A percentile compares a stretch with the other conserved stretches of the same genome.
Evolutionary conservation across 2,113 vertebrate genomes (phyloP).

Genomic region (Cyanistes caeruleus): DNA sequence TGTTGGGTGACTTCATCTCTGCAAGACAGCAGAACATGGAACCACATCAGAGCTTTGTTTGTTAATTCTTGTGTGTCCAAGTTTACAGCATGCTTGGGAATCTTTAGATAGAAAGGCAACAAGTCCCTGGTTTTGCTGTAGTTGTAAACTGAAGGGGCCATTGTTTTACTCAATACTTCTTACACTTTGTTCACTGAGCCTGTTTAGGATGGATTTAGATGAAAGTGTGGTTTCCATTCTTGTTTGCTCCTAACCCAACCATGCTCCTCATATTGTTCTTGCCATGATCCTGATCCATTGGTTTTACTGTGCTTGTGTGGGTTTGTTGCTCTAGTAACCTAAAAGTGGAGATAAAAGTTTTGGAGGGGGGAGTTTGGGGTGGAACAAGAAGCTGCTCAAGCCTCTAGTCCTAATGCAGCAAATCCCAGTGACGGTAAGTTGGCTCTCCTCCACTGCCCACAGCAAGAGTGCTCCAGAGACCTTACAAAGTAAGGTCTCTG

Average conservation of each 20-base stretch:
- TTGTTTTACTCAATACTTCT: neutral
- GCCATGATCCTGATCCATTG: neutral
- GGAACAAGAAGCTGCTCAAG: neutral
- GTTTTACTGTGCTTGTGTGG: neutral
- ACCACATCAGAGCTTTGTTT: neutral
- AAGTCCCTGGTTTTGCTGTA: neutral
- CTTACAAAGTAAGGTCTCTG: neutral
- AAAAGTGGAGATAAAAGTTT: neutral
- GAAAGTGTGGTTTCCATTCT: neutral
- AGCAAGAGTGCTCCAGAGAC: neutral
- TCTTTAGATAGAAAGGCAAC: neutral
- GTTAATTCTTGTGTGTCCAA: neutral
- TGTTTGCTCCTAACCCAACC: neutral
- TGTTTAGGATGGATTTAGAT: neutral
- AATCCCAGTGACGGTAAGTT: neutral
- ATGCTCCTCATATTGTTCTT: neutral
- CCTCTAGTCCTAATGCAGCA: neutral
- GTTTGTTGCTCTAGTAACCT: neutral
- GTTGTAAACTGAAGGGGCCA: neutral
- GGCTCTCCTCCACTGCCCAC: neutral
- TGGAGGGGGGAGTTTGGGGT: neutral
- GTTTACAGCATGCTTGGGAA: neutral
- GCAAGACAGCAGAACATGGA: neutral
- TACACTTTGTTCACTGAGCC: neutral
- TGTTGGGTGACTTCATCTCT: neutral